Conservation (phyloP, 2,113 vertebrate species). For the Prochilodus magdalenae region DNA sequence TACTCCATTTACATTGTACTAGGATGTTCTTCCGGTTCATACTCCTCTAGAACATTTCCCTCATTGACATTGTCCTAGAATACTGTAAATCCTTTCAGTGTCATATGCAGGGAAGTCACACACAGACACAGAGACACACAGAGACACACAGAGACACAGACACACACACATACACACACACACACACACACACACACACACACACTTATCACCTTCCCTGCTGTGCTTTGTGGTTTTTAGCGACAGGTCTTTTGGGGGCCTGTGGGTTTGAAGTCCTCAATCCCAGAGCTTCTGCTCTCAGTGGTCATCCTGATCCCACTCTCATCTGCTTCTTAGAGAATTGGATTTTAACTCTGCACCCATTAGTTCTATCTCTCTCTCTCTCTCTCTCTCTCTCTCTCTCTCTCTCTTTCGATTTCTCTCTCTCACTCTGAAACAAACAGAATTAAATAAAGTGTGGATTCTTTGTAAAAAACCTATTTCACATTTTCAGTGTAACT, state of each 20-base stretch:
- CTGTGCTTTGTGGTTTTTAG: conserved; percentile 17
- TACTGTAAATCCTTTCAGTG: no score
- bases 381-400: background rate
- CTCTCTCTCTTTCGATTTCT: background rate
- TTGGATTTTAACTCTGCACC: conserved; percentile 33
- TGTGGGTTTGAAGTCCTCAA: conserved; percentile 40
- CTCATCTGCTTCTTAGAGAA: conserved; percentile 49
- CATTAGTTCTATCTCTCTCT: conserved; percentile 4
- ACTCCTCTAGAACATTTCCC: no score
- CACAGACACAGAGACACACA: no score
- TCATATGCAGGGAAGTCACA: conserved; percentile 6
- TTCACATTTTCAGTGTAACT: no score
- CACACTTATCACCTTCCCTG: conserved; percentile 21
- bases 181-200: conserved; percentile 25
- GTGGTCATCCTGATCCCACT: conserved; percentile 42
- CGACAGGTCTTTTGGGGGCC: conserved; percentile 37
- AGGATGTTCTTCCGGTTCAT: no score
- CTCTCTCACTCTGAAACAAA: background rate
- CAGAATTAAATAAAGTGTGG: background rate
- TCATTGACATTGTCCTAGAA: no score
- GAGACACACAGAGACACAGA: no score
- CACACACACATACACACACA: background rate
- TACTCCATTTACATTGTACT: no score
- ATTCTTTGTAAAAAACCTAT: no score
- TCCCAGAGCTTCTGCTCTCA: conserved; percentile 32